phyloP scores from a whole-genome alignment of 2,797 vertebrate genomes.

The Buphagus erythrorhynchus region DNA sequence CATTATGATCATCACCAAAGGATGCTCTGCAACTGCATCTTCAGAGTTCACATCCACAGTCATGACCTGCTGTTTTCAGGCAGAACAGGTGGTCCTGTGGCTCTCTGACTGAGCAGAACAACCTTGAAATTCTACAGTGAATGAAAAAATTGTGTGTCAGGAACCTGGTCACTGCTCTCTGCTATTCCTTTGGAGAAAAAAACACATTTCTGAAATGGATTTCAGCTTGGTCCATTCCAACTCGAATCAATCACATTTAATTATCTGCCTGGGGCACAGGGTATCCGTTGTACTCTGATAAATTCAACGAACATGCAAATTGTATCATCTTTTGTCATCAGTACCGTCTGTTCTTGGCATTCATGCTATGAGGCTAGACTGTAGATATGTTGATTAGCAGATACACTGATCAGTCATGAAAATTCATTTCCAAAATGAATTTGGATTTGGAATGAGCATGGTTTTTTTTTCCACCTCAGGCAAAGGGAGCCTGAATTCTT shows the following conservation, averaged over 20 bases:
- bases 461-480: slow-evolving; percentile 15
- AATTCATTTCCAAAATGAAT: slow-evolving; percentile 64
- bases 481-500: slow-evolving; percentile 44
- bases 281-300: not conserved
- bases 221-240: not conserved
- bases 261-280: slow-evolving; percentile 3
- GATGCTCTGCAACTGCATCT: not conserved
- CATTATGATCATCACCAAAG: not conserved
- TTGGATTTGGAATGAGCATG: slow-evolving; percentile 35
- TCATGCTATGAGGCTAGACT: slow-evolving; percentile 1
- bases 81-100: not conserved
- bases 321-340: slow-evolving; percentile 42
- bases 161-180: not conserved
- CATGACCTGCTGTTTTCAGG: not conserved
- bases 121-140: not conserved
- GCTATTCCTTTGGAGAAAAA: not conserved
- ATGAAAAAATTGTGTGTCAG: not conserved
- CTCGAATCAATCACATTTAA: slow-evolving; percentile 15
- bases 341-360: slow-evolving; percentile 49
- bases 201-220: not conserved
- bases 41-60: not conserved
- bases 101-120: not conserved
- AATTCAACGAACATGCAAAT: slow-evolving; percentile 35
- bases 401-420: slow-evolving; percentile 61
- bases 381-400: slow-evolving; percentile 46